A percentile compares a stretch with the other conserved stretches of the same genome.
Evolutionary conservation across 2,797 vertebrate genomes (phyloP).

Genomic region (Rhodeus uyekii): DNA sequence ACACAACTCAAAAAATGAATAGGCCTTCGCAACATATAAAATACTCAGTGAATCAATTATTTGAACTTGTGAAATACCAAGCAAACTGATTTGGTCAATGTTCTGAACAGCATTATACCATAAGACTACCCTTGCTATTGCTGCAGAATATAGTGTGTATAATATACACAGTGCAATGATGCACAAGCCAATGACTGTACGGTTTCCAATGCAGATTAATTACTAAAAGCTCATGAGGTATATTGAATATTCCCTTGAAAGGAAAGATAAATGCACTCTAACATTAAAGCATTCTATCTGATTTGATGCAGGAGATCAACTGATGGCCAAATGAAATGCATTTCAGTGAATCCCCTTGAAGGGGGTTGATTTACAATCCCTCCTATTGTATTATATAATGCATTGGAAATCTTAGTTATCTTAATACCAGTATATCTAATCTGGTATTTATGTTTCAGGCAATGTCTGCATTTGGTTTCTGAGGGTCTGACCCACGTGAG

Average conservation of each 20-base stretch:
- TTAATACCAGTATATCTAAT: background rate
- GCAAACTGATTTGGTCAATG: background rate
- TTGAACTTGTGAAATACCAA: background rate
- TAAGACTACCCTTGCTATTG: background rate
- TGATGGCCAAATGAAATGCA: background rate
- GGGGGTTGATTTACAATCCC: too few relatives aligned
- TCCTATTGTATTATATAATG: background rate
- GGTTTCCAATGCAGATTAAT: background rate
- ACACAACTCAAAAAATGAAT: too few relatives aligned
- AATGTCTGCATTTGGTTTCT: background rate
- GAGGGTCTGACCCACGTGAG: too few relatives aligned
- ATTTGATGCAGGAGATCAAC: background rate
- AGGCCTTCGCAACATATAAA: too few relatives aligned
- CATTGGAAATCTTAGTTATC: background rate
- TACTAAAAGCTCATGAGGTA: background rate
- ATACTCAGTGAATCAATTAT: too few relatives aligned
- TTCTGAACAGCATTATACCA: background rate
- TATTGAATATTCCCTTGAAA: background rate
- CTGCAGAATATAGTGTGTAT: background rate
- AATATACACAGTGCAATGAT: too few relatives aligned
- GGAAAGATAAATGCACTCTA: background rate
- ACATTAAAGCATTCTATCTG: background rate
- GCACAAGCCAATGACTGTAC: background rate
- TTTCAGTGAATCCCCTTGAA: background rate
- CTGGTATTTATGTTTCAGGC: background rate